Evolutionary conservation across 2,888 invertebrate genomes (phyloP), one percentile per base, ranked within the genome.

Genomic region (Carpatolechia fugitivella): DNA sequence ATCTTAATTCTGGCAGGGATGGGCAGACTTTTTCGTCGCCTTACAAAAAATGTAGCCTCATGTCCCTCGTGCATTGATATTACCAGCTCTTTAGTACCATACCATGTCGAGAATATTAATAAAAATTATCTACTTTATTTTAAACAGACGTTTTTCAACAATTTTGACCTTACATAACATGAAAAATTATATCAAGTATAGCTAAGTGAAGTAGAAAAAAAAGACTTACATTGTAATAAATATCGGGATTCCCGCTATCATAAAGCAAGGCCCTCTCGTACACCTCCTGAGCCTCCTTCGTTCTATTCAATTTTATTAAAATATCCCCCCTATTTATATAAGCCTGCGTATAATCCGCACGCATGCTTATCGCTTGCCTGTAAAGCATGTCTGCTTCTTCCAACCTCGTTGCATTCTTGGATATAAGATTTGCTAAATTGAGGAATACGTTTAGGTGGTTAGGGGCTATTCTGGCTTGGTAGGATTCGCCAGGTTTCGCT

Each of bases 261-360:
- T 98, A 98, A 62, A 96, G 92, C 51, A 99, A 87, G 1, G 98
- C 99, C 69, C 96, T 92, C 78, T 98, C 97, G 79, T 99, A 99
- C 35, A 98, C 97, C 76, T 97, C 96, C 79, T 97, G 96, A 0
- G 98, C 98, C 80, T 99, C 98, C 69, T 95, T 94, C 0, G 97
- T 97, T 67, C 98, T 94, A 87, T 98, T 98, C 70, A 98, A 88
- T 85, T 97, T 98, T 81, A 99, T 97, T 63, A 98, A 92, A 74
- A 99, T 96, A 86, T 99, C 98, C 0, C 98, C 99, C 55, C 98
- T 93, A 88, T 99, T 99, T 65, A 99, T 99, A 79, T 99, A 99
- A 7, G 98, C 99, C 81, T 98, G 96, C 0, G 97, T 94, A 80
- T 98, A 98, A 90, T 99, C 98, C 0, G 98, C 95, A 63, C 99